Evolutionary conservation across 2,888 invertebrate species (phyloP), one percentile per base, ranked within the genome.

Genomic region (Zonitis immaculata): DNA sequence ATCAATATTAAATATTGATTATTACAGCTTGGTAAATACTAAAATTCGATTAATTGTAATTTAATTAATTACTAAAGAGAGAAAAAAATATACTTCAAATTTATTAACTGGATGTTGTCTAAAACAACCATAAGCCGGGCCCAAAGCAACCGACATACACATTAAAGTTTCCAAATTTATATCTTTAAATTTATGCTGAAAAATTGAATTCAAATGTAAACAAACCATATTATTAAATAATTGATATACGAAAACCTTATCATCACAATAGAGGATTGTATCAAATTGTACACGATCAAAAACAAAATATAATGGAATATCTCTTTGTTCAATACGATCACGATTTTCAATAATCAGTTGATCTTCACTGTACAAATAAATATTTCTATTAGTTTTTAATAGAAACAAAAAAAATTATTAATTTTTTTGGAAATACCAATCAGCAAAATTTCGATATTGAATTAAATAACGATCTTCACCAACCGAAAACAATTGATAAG

Each of bases 181-280:
- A 44, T 87, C 73, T 71, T 86, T 88, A 65, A 85, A 85, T 74
- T 90, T 90, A 68, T 78, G 80, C 84, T 86, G 73, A 48, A 73
- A 74, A 63, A 44, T n/a, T n/a, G n/a, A n/a, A n/a, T n/a, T n/a
- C n/a, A n/a, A n/a, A n/a, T n/a, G n/a, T n/a, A n/a, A n/a, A n/a
- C n/a, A n/a, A n/a, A n/a, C n/a, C n/a, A n/a, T n/a, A n/a, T n/a
- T n/a, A n/a, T n/a, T n/a, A n/a, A n/a, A n/a, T n/a, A n/a, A n/a
- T n/a, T n/a, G n/a, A n/a, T n/a, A n/a, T n/a, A n/a, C n/a, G n/a
- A n/a, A n/a, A n/a, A n/a, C n/a, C n/a, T n/a, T n/a, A n/a, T n/a
- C n/a, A n/a, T n/a, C n/a, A n/a, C n/a, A n/a, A n/a, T n/a, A n/a
- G n/a, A n/a, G n/a, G n/a, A n/a, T n/a, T n/a, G n/a, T n/a, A n/a